Base-by-base conservation (phyloP, 2,888 invertebrate genomes). In the Ametastegia equiseti region DNA sequence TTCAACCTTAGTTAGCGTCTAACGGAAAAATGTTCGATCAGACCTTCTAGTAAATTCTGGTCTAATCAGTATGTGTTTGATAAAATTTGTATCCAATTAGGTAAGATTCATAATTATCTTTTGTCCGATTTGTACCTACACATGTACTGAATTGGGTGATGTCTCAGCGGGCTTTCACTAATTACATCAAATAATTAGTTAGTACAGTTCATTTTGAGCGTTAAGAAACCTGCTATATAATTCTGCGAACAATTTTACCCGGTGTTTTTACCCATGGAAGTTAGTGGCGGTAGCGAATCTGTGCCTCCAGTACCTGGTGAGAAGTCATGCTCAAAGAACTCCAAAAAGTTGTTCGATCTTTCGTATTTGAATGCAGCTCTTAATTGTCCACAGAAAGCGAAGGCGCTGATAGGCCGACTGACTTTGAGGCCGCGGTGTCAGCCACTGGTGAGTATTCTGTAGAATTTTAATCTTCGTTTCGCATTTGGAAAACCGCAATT, bases 381-480 rank as follows among this genome's bases (percentile, higher is more conserved):
- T 5, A 30, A 27, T 60, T 78, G 33, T 54, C 39, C 75, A 67
- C 73, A 82, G 86, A 71, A 27, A 82, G 73, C 63, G 84, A 71
- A 45, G 83, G 67, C 19, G 60, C 77, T 67, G 87, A 87, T 4
- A 87, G 78, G 75, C 81, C 88, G 19, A 94, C 94, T 0, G 95
- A 96, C 88, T 96, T 95, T 90, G 96, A 96, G 86, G 93, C 92
- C 54, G 96, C 96, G 0, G 95, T 96, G 79, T 92, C 93, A 0
- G 93, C 94, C 9, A 94, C 96, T 0, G 94, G 95, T 91, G 81
- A 86, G 87, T 75, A 27, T 54, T 54, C 23, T 19, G 19, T 54
- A n/a, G 11, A 54, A 36, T 50, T 54, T n/a, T 5, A 30, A n/a
- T 19, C 15, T 7, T 15, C 5, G 4, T 54, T 67, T 3, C 13